Base-by-base conservation (phyloP, 2,888 invertebrate genomes). In the Labia minor region DNA sequence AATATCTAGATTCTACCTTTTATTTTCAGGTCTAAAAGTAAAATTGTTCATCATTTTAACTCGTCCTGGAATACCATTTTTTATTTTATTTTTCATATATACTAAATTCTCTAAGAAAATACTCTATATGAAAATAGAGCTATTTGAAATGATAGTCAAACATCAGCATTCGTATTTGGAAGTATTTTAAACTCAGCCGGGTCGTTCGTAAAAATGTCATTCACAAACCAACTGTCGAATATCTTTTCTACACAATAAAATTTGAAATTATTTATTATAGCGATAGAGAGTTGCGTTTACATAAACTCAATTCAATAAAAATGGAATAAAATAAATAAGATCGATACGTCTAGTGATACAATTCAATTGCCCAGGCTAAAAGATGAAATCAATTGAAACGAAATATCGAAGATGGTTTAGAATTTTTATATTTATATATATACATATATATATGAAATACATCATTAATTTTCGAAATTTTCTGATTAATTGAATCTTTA, bases 41-140 rank as follows among this genome's bases (percentile, higher is more conserved):
- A 26, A 26, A 26, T 26, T 26, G 8, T 26, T 26, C 26, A 26
- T 26, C 26, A 26, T 26, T 26, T 26, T 26, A 8, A 26, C 3
- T 26, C 26, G 8, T 26, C 8, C 8, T 8, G 26, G 8, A 26
- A 8, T 26, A 26, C 4, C 3, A 26, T 26, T 49, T 49, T 16
- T n/a, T 49, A 2, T 49, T 49, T 49, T 49, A n/a, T 49, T 49
- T 49, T 49, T 14, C 14, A 49, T 49, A 49, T 49, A 49, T 8
- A 49, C 8, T 49, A 49, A 49, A 49, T 49, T 49, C 16, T 49
- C 14, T 49, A 49, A 8, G 49, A 49, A 49, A 49, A 49, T 49
- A 49, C 49, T 49, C 14, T 49, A 49, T 49, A 49, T 49, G 49
- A 49, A 49, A 49, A 49, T 49, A n/a, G 49, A 49, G 49, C 49